phyloP scores from a whole-genome alignment of 2,113 vertebrate genomes.

The Polyodon spathula region DNA sequence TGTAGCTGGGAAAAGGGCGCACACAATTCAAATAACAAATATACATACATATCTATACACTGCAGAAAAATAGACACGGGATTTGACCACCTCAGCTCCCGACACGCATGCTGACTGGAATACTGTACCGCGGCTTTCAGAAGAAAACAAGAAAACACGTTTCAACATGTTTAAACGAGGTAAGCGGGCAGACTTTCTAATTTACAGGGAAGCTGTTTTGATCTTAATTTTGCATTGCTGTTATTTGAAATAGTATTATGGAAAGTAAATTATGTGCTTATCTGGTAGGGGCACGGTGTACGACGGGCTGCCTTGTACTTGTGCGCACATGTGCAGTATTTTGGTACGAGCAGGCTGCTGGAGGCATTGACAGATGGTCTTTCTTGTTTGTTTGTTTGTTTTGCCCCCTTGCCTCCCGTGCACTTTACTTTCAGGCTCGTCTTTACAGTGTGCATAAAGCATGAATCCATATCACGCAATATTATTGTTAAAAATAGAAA shows the following conservation, averaged over 20 bases:
- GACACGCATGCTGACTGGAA: constrained; percentile 46
- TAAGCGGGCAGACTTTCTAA: too few relatives aligned
- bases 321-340: background rate
- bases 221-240: background rate
- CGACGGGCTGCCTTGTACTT: background rate
- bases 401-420: background rate
- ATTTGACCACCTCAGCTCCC: constrained; percentile 14
- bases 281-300: background rate
- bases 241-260: background rate
- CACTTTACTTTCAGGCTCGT: background rate
- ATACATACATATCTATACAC: constrained; percentile 33
- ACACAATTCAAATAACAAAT: background rate
- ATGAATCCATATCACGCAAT: constrained; percentile 34
- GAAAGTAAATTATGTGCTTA: background rate
- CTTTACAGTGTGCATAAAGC: constrained; percentile 25
- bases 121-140: constrained; percentile 51
- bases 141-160: constrained; percentile 37
- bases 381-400: background rate
- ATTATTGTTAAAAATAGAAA: constrained; percentile 43
- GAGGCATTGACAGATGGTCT: constrained; percentile 16
- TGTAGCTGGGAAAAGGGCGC: background rate
- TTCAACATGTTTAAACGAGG: constrained; percentile 59
- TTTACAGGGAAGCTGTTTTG: background rate
- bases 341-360: constrained; percentile 5
- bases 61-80: constrained; percentile 24